Percentiles rank a stretch among this genome's conserved stretches.
Conservation (phyloP, 2,888 invertebrate species). For the Pachymerium ferrugineum region DNA sequence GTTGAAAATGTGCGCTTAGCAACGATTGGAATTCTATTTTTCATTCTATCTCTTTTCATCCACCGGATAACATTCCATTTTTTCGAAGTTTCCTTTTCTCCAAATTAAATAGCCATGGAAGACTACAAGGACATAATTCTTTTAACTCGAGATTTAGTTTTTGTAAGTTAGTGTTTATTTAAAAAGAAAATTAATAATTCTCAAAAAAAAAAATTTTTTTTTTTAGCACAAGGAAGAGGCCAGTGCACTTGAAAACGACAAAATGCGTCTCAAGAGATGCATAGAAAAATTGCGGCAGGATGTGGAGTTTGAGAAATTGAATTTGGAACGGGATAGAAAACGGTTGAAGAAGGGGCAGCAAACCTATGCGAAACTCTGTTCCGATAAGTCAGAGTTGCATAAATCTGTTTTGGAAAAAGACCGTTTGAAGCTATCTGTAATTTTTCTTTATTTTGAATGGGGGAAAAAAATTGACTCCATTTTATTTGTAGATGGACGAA, state of each 20-base stretch:
- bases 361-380: background rate
- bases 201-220: background rate
- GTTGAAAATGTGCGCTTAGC: no score
- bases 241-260: background rate
- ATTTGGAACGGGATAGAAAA: background rate
- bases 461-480: no score
- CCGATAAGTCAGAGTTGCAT: background rate
- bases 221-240: background rate
- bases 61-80: no score
- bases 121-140: background rate
- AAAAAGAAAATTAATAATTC: background rate
- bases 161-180: background rate
- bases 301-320: background rate
- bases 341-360: background rate
- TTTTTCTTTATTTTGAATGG: no score
- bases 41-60: no score
- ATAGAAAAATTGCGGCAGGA: background rate
- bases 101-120: no score
- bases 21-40: no score
- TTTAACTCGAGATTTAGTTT: background rate
- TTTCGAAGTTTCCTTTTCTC: no score
- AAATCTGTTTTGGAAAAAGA: slow-evolving; percentile 3
- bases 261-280: background rate
- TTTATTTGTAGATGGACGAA: background rate
- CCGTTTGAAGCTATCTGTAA: background rate